Conservation (phyloP, 2,113 vertebrate genomes). For the Macquaria australasica region DNA sequence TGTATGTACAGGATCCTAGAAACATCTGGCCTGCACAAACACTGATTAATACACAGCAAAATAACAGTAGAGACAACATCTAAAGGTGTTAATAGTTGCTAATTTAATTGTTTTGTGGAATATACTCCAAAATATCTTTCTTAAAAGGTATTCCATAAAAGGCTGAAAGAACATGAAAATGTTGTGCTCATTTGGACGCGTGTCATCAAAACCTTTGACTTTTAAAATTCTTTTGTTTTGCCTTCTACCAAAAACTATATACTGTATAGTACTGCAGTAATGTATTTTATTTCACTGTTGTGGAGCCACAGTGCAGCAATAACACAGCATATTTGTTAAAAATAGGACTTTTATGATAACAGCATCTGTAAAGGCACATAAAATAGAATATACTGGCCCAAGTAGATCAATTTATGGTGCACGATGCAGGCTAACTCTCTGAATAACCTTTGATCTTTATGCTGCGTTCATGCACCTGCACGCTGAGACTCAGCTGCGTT, state of each 20-base stretch:
- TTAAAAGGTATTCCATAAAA: too few relatives aligned
- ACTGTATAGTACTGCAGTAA: not conserved
- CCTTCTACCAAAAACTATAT: not conserved
- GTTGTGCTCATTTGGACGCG: too few relatives aligned
- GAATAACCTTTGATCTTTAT: slow-evolving; percentile 15
- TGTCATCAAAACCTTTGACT: not conserved
- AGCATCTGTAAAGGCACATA: not conserved
- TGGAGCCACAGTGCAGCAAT: not conserved
- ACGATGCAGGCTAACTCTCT: not conserved
- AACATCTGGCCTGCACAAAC: too few relatives aligned
- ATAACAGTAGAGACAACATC: not conserved
- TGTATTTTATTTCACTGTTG: not conserved
- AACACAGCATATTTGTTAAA: not conserved
- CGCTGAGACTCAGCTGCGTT: not conserved
- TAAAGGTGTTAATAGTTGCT: not conserved
- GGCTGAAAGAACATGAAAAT: too few relatives aligned
- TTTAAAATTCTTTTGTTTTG: not conserved
- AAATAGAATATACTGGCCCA: not conserved
- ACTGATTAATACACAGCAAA: not conserved
- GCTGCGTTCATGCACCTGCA: not conserved
- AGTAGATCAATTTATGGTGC: not conserved
- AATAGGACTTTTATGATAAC: not conserved
- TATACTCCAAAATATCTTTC: not conserved
- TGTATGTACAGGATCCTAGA: too few relatives aligned
- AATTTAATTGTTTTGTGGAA: not conserved